Base-by-base conservation (phyloP, 2,888 invertebrate genomes). In the Spilarctia lutea region DNA sequence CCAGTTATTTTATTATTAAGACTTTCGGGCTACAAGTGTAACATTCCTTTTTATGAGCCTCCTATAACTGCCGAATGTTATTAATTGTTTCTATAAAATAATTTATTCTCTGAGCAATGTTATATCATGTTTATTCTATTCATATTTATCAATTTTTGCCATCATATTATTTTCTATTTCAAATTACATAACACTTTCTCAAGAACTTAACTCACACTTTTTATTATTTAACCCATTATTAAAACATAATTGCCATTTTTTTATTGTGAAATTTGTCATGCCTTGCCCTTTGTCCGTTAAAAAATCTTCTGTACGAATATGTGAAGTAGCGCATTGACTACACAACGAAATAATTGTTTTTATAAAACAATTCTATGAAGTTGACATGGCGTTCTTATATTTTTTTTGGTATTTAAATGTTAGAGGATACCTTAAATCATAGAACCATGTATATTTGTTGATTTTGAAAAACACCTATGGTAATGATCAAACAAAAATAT, bases 101-200 rank as follows among this genome's bases (percentile, higher is more conserved):
- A 60, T 27, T 27, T 4, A 60, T 52, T 65, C 45, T 76, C 78
- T 83, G 82, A 81, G 76, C 78, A 80, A 80, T 83, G 83, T 78
- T 72, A 65, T 73, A 48, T 33, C 27, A 68, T 45, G 63, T 63
- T 81, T 74, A 78, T 16, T 56, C 73, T 75, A 76, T 69, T 67
- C 74, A 68, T 82, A 73, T 82, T 70, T 81, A 73, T 79, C 56
- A 63, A 77, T 79, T 80, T 79, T 80, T 76, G 65, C 56, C 52
- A 73, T 70, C 27, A 71, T 76, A 70, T 76, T 79, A 77, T 68
- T 72, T 48, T 77, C 72, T 75, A 76, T 65, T 35, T 33, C 7
- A 65, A 42, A 24, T 35, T 24, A 16, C 16, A 42, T 65, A 30
- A 63, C 24, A 18, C 45, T 35, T 48, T 69, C 18, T 56, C 69